Evolutionary conservation across 1,140 invertebrate genomes (phyloP).

Genomic region (Drosophila ambigua): DNA sequence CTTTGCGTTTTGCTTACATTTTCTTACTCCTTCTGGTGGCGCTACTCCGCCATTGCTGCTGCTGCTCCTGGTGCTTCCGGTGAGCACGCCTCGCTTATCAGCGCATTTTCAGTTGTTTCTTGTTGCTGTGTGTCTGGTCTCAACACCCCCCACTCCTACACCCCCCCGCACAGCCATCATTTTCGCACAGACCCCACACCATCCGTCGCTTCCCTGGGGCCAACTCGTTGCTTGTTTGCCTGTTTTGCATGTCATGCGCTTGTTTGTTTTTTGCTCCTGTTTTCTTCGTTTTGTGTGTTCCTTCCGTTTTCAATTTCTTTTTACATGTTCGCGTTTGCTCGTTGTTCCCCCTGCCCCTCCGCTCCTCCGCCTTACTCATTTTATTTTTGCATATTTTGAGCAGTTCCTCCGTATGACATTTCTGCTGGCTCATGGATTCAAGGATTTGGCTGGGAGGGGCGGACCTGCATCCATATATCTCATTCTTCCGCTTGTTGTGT

Average conservation of each 20-base stretch:
- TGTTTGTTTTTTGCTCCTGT: constrained; percentile 69
- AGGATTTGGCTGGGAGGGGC: constrained; percentile 3
- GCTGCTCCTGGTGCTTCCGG: constrained; percentile 52
- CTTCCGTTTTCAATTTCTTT: constrained; percentile 80
- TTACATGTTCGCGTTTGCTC: constrained; percentile 36
- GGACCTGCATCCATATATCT: constrained; percentile 31
- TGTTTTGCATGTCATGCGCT: constrained; percentile 79
- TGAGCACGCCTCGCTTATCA: constrained; percentile 75
- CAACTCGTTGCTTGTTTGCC: constrained; percentile 50
- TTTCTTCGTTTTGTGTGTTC: constrained; percentile 59
- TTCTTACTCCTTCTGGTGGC: constrained; percentile 4
- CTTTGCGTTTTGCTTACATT: constrained; percentile 1
- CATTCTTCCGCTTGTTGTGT: constrained; percentile 28
- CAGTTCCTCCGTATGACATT: constrained; percentile 64
- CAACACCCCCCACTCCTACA: neutral
- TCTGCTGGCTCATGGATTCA: constrained; percentile 42
- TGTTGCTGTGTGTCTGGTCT: constrained; percentile 1
- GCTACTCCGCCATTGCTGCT: constrained; percentile 15
- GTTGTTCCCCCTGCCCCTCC: constrained; percentile 8
- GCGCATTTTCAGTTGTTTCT: constrained; percentile 67
- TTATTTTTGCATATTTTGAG: constrained; percentile 59
- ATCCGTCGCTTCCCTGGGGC: constrained; percentile 2
- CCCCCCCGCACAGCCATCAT: constrained; percentile 5
- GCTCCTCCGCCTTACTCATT: constrained; percentile 26
- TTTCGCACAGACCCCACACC: too few species aligned